Evolutionary conservation across 2,797 vertebrate genomes (phyloP).

Genomic region (Gymnothorax reevesii): DNA sequence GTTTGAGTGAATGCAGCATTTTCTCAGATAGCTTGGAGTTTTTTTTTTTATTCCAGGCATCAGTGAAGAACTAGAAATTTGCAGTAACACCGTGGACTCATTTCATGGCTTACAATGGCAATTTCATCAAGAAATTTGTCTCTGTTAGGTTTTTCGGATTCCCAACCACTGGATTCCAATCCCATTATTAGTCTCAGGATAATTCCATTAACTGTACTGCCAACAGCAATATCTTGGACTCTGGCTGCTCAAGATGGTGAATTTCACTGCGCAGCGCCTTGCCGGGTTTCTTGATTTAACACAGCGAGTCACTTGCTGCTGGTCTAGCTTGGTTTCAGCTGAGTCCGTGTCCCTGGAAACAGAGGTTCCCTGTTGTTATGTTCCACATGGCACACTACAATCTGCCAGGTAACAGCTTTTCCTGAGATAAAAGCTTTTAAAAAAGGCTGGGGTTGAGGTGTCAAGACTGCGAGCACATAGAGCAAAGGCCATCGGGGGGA

Average conservation of each 20-base stretch:
- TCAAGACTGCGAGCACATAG: conserved; percentile 41
- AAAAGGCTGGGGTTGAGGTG: conserved; percentile 10
- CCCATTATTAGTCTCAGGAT: background rate
- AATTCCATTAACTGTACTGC: background rate
- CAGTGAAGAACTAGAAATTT: background rate
- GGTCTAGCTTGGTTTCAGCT: background rate
- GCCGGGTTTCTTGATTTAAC: background rate
- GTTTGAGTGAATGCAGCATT: background rate
- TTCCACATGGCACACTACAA: conserved; percentile 43
- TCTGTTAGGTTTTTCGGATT: background rate
- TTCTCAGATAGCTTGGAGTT: background rate
- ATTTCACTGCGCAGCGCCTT: background rate
- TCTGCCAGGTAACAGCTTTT: conserved; percentile 65
- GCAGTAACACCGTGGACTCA: background rate
- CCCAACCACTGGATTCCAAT: background rate
- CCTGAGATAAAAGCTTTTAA: conserved; percentile 40
- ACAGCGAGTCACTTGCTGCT: background rate
- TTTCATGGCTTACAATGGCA: background rate
- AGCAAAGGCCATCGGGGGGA: background rate
- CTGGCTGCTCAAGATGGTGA: background rate
- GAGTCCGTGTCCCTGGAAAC: background rate
- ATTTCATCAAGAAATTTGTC: background rate
- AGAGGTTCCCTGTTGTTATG: conserved; percentile 25
- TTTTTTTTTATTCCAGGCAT: conserved; percentile 3
- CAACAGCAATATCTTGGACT: conserved; percentile 12